Conservation (phyloP, 2,888 invertebrate genomes). For the Pheosia gnoma region DNA sequence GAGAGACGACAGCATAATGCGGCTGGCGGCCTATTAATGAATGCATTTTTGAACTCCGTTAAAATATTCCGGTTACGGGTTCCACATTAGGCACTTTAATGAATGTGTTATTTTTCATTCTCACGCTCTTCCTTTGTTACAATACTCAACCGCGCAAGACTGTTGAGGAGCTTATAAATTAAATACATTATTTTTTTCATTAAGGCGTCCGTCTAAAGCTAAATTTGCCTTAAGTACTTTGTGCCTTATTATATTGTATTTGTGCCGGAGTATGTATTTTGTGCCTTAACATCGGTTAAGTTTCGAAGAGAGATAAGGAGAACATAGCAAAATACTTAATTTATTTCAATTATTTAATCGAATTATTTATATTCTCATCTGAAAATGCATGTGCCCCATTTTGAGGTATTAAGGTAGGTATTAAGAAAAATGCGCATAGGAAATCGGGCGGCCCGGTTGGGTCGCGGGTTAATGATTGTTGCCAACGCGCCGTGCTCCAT, state of each 20-base stretch:
- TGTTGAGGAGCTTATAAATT: conserved; percentile 17
- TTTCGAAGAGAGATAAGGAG: too few species aligned
- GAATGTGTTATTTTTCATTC: conserved; percentile 18
- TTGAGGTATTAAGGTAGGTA: neutral
- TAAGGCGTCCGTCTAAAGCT: conserved; percentile 30
- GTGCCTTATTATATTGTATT: too few species aligned
- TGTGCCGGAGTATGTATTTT: too few species aligned
- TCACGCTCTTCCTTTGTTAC: conserved; percentile 14
- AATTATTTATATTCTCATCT: neutral
- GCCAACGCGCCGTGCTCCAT: conserved; percentile 55
- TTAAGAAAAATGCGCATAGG: conserved; percentile 29
- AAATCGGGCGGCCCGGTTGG: conserved; percentile 31
- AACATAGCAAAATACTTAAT: neutral
- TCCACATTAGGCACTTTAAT: conserved; percentile 24
- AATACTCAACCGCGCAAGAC: neutral
- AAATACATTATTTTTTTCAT: conserved; percentile 17
- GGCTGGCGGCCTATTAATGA: conserved; percentile 26
- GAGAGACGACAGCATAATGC: conserved; percentile 25
- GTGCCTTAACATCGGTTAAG: too few species aligned
- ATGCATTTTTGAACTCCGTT: conserved; percentile 25
- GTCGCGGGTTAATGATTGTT: conserved; percentile 61
- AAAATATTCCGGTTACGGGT: conserved; percentile 32
- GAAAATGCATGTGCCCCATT: too few species aligned
- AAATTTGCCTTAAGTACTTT: too few species aligned
- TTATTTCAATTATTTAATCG: too few species aligned